phyloP scores from a whole-genome alignment of 2,888 invertebrate genomes.

The Tryphoninae sp. region DNA sequence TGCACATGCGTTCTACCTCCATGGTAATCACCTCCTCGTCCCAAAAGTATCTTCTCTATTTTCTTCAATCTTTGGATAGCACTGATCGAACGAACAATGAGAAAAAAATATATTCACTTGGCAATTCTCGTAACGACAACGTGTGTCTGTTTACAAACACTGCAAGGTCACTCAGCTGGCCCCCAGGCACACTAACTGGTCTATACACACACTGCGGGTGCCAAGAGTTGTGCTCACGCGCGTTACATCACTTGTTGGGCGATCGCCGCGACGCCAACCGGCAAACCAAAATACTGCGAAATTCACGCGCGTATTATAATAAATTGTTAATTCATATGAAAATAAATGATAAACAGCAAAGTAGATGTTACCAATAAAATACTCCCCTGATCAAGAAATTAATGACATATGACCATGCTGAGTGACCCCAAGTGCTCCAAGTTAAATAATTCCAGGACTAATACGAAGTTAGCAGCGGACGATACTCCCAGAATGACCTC shows the following conservation, averaged over 20 bases:
- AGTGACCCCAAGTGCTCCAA: not conserved
- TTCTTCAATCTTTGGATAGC: conserved; percentile 15
- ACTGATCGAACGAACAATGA: conserved; percentile 34
- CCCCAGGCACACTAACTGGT: conserved; percentile 68
- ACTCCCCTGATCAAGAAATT: too few relatives aligned
- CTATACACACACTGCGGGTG: conserved; percentile 58
- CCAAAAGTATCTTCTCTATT: not conserved
- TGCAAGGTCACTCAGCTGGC: conserved; percentile 86
- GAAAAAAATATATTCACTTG: conserved; percentile 51
- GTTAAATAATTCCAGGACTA: not conserved
- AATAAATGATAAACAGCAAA: not conserved
- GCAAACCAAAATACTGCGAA: not conserved
- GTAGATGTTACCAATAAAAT: too few relatives aligned
- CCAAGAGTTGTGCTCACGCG: conserved; percentile 61
- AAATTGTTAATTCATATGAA: not conserved
- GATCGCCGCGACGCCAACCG: conserved; percentile 43
- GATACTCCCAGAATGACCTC: not conserved
- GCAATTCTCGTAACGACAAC: conserved; percentile 81
- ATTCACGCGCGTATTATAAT: not conserved
- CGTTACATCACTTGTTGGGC: conserved; percentile 58
- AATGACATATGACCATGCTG: not conserved
- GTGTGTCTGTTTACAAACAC: conserved; percentile 90
- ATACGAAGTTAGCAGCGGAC: not conserved
- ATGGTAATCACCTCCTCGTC: conserved; percentile 59
- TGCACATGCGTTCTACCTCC: conserved; percentile 77